These are phyloP conservation scores for Priocnemis perturbator DNA, from an alignment of 2,888 invertebrate species.

Conservation along the genomic window DNA sequence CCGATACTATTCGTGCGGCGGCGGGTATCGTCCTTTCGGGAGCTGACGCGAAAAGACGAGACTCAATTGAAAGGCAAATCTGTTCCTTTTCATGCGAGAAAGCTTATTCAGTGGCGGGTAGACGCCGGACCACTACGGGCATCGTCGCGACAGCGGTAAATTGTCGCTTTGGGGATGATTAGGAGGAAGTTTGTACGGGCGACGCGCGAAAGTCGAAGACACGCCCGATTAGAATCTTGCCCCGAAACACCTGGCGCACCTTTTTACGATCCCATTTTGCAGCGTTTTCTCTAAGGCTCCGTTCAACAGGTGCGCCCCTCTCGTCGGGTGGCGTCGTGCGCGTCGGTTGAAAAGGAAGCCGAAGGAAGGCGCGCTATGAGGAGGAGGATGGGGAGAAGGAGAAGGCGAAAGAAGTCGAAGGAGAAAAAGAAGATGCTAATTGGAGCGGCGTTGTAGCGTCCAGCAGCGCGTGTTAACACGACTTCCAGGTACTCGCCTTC, in stretches of 20 bases:
- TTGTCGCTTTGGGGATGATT: no score
- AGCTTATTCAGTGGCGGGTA: no score
- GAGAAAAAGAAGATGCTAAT: slow-evolving; percentile 66
- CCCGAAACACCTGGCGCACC: slow-evolving; percentile 39
- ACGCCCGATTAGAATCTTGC: slow-evolving; percentile 39
- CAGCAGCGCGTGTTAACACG: slow-evolving; percentile 61
- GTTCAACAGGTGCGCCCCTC: slow-evolving; percentile 55
- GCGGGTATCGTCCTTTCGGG: no score
- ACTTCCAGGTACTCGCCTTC: slow-evolving; percentile 57
- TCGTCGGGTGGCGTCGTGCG: slow-evolving; percentile 16
- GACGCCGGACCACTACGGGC: no score
- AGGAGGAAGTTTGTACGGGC: background rate
- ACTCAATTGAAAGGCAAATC: no score
- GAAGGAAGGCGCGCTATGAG: slow-evolving; percentile 25
- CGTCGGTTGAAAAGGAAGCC: slow-evolving; percentile 51
- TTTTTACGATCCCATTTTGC: slow-evolving; percentile 22
- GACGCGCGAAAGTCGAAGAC: background rate
- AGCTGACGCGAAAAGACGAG: no score
- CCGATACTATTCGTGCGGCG: no score
- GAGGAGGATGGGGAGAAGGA: slow-evolving; percentile 20
- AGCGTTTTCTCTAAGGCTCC: slow-evolving; percentile 9
- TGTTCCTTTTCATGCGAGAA: no score
- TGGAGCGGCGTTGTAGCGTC: slow-evolving; percentile 64
- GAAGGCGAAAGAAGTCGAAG: slow-evolving; percentile 44
- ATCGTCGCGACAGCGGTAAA: no score